Evolutionary conservation across 30 jellyfish, hydroid and myxozoan genomes (phyloP), one percentile per base, ranked within the genome.

Genomic region (Mastigias papua): DNA sequence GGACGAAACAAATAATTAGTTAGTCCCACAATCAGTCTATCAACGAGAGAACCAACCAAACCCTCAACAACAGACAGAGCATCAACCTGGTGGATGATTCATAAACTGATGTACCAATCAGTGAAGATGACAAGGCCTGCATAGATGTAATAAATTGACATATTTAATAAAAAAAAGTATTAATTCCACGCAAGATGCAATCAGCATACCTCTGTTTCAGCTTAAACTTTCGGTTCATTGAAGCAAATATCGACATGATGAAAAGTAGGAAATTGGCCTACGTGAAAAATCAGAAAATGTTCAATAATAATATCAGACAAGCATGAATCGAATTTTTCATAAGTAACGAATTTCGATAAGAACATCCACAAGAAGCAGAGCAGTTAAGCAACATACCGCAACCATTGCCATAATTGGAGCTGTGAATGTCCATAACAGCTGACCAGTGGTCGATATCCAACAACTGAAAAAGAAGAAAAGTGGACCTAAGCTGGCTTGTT

Each of bases 331-430:
- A 42, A 42, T 4, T 15, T 42, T 42, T 42, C 7, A 42, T 4
- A 15, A 15, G 54, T 42, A 42, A 42, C 32, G 71, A 51, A 54
- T 33, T 51, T 25, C 54, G 35, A 42, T 69, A 21, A 42, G 13
- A 42, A 42, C 13, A 23, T 17, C 69, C 8, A 23, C 30, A 20
- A 23, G 69, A 57, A 19, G 69, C 30, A 57, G 23, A 57, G 17
- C n/a, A 57, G 4, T 3, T 23, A 57, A 3, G 69, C 3, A 63
- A 73, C 90, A 34, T 67, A 86, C 97, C 81, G 94, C 99, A 4
- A 94, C 94, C 86, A 94, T 94, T 42, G 97, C 97, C 81, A 94
- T 48, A 67, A 94, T 94, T 0, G 99, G 99, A 64, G 99, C 97
- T 6, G 96, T 68, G 90, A 80, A 94, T 26, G 93, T 88, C 99